Base-by-base conservation (phyloP, 37 sponge, comb jelly and placozoan genomes). In the Mnemiopsis leidyi region DNA sequence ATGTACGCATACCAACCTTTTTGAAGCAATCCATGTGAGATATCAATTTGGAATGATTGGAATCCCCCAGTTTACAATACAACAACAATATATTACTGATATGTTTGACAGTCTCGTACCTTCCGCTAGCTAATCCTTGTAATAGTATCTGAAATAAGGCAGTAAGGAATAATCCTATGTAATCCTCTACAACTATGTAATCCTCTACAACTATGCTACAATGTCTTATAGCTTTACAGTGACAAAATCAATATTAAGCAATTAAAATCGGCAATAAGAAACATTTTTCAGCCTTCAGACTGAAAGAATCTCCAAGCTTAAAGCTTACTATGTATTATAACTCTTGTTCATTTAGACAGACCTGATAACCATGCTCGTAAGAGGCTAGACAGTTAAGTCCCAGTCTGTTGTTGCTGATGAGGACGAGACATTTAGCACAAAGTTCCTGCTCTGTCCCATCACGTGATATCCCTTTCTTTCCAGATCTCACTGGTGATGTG, bases 11-110 rank as follows among this genome's bases (percentile, higher is more conserved):
- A 48, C 13, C 3, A 13, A 85, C 90, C 90, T 40, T 85, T 37
- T 85, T 85, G 61, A 40, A 85, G 61, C 90, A 85, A 16, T 85
- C 90, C 90, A 85, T 38, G 26, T 85, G 90, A 13, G 90, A 85
- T 0, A 85, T 37, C 24, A 85, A 61, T 39, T 85, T 85, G 39
- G 90, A 40, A 26, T 85, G 61, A 3, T 35, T 40, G 25, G 36
- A 23, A 3, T 85, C 61, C 13, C 61, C 36, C 61, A 40, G 90
- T 21, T 85, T 85, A 61, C 90, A 85, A 29, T 40, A 38, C 61
- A 85, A 29, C 16, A 85, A 29, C 28, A 85, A 61, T 7, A 85
- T 85, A 23, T 3, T 40, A 61, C 90, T 39, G 28, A 85, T 40
- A 36, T 85, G 90, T 39, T 85, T 85, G 1, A 85, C 90, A 2